Base-by-base conservation (phyloP, 2,113 vertebrate species). In the Rhynchomys soricoides region DNA sequence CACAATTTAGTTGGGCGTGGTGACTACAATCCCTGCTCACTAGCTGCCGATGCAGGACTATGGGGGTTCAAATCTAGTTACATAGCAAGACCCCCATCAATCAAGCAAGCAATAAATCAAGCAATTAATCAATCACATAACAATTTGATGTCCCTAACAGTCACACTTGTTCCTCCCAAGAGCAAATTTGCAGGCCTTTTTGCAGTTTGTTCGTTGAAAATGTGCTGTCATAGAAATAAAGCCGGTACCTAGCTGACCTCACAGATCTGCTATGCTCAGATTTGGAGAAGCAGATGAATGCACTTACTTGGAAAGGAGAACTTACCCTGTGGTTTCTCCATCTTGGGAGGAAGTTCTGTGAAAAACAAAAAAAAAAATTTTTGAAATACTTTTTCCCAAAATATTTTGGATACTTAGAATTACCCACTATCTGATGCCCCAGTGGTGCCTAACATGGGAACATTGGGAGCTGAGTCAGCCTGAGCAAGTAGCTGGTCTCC, bases 291-390 rank as follows among this genome's bases (percentile, higher is more conserved):
- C 59, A 3, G 43, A 93, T 45, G 37, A 88, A 68, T 11, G 13
- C 71, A 62, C 90, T 97, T 97, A 96, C 75, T 96, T 97, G 87
- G 96, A 98, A 98, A 98, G 97, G 88, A 98, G 98, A 98, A 98
- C 95, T 97, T 21, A 1, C 83, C n/a, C 95, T 97, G 97, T 97
- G 96, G 97, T 97, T 98, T 98, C 96, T 98, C 92, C 97, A 15
- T 90, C 59, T 83, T 83, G 91, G 96, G 96, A 82, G 98, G 98
- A 98, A 98, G 98, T 98, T 89, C 94, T 57, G 78, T 78, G 91
- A 81, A 95, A 70, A 93, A 97, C 96, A 98, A 96, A 50, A 45
- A 97, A 97, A 73, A 73, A 98, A 97, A 92, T 68, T 96, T 97
- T 81, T 3, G 10, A 83, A 85, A 96, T 74, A 95, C 50, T 96